phyloP scores from a whole-genome alignment of 2,113 vertebrate species.

The Anser brachyrhynchus region DNA sequence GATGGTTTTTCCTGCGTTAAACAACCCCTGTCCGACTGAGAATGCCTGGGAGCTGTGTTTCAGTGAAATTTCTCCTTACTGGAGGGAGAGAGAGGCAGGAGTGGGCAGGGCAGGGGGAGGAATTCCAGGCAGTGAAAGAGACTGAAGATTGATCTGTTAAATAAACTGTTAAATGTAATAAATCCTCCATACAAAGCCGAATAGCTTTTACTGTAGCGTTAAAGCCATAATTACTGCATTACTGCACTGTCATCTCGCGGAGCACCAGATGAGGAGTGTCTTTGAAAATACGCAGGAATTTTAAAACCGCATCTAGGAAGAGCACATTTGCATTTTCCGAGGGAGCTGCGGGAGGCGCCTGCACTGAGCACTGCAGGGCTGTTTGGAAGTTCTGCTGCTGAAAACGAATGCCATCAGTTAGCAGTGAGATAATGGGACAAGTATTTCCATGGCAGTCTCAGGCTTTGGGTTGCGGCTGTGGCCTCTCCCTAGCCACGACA shows the following conservation, averaged over 20 bases:
- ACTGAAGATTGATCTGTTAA: conserved; percentile 20
- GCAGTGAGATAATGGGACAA: conserved; percentile 8
- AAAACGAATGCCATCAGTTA: conserved; percentile 51
- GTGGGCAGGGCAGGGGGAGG: neutral
- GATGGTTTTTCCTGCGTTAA: neutral
- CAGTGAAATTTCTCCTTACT: neutral
- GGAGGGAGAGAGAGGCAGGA: neutral
- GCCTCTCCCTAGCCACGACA: neutral
- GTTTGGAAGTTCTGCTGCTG: conserved; percentile 30
- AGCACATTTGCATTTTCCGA: conserved; percentile 33
- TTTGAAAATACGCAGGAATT: conserved; percentile 45
- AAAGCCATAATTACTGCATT: neutral
- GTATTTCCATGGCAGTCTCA: neutral
- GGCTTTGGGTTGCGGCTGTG: neutral
- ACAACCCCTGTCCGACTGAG: neutral
- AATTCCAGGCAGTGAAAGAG: neutral
- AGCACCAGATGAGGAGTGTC: conserved; percentile 13
- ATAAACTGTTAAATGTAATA: conserved; percentile 20
- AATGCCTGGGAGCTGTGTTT: neutral
- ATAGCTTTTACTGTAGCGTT: neutral
- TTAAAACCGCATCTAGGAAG: conserved; percentile 44
- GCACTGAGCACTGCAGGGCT: neutral
- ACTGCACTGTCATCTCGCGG: conserved; percentile 53
- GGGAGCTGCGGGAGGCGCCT: neutral
- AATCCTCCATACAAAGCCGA: neutral